A percentile compares a stretch with the other conserved stretches of the same genome.
Evolutionary conservation across 2,888 invertebrate species (phyloP).

Genomic region (Lampropteryx suffumata): DNA sequence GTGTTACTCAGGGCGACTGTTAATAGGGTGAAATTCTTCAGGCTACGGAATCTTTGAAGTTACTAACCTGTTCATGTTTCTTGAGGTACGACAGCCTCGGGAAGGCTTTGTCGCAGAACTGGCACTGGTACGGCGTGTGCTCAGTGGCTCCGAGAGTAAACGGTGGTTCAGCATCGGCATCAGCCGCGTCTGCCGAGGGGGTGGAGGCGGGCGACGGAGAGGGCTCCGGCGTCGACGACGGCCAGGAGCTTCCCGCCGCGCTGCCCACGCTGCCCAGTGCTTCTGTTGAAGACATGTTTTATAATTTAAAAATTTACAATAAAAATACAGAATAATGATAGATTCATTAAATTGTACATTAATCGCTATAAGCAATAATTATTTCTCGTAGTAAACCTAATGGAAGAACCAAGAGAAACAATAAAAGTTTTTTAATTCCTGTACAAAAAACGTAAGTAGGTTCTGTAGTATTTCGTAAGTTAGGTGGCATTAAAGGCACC

Average conservation of each 20-base stretch:
- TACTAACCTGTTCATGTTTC: slow-evolving; percentile 94
- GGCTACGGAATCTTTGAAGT: background rate
- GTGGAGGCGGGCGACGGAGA: slow-evolving; percentile 85
- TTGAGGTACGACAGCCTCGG: slow-evolving; percentile 93
- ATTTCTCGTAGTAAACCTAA: too few relatives aligned
- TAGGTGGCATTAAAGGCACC: too few relatives aligned
- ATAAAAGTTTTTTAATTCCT: too few relatives aligned
- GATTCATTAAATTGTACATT: too few relatives aligned
- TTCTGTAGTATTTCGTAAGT: too few relatives aligned
- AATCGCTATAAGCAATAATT: too few relatives aligned
- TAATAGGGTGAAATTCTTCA: background rate
- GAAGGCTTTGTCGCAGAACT: slow-evolving; percentile 96
- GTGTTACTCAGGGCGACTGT: background rate
- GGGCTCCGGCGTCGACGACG: slow-evolving; percentile 85
- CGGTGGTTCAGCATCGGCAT: slow-evolving; percentile 85
- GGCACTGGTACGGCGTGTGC: slow-evolving; percentile 93
- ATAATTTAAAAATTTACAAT: too few relatives aligned
- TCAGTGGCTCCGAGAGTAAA: slow-evolving; percentile 87
- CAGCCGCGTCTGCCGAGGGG: slow-evolving; percentile 85
- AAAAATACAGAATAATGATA: too few relatives aligned
- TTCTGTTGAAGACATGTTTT: slow-evolving; percentile 71
- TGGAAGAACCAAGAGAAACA: too few relatives aligned
- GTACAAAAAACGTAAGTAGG: too few relatives aligned
- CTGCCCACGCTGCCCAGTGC: slow-evolving; percentile 86
- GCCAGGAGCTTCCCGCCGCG: slow-evolving; percentile 86